Evolutionary conservation across 2,797 vertebrate genomes (phyloP), one percentile per base, ranked within the genome.

Genomic region (Merluccius polli): DNA sequence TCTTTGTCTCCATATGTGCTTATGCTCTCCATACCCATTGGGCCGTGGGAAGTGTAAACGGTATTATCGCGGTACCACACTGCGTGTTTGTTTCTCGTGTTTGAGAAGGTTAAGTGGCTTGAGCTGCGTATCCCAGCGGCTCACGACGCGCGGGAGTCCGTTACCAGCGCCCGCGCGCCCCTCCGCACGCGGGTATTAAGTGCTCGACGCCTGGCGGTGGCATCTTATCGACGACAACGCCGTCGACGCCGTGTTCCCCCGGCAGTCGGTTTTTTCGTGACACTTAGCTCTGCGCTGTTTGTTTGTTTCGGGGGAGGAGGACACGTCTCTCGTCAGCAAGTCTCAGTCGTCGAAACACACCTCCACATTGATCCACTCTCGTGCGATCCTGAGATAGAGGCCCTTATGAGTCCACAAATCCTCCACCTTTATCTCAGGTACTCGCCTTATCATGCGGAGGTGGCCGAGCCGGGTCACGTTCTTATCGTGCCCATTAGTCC

Each of bases 41-140:
- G 77, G 83, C 78, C 85, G 78, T 75, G 81, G 82, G 82, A 77
- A 79, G 79, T 86, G 83, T 82, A 79, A 85, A 81, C 77, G 71
- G 84, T 76, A 79, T 82, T 88, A 83, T 82, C 73, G 30, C 41
- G 27, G 36, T 67, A 76, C 79, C 78, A 83, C 73, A 77, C 33
- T 82, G 77, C 71, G 27, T 82, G 80, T 73, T 77, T 70, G 59
- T n/a, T 33, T 68, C 79, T 78, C 70, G 73, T 80, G 82, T 82
- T 81, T 70, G 70, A 77, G 69, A 74, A 83, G 84, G 85, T 88
- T 81, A 87, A 88, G 80, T 77, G 78, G 3, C 36, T 38, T 6
- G 36, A 12, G 36, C 36, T 38, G 36, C 36, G 36, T 38, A 38
- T 7, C 36, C 1, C 10, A 7, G 36, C 5, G 1, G 36, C 36